Percentiles rank a stretch among this genome's conserved stretches.
Evolutionary conservation across 1,140 invertebrate genomes (phyloP).

Genomic region (Drosophila tristis): DNA sequence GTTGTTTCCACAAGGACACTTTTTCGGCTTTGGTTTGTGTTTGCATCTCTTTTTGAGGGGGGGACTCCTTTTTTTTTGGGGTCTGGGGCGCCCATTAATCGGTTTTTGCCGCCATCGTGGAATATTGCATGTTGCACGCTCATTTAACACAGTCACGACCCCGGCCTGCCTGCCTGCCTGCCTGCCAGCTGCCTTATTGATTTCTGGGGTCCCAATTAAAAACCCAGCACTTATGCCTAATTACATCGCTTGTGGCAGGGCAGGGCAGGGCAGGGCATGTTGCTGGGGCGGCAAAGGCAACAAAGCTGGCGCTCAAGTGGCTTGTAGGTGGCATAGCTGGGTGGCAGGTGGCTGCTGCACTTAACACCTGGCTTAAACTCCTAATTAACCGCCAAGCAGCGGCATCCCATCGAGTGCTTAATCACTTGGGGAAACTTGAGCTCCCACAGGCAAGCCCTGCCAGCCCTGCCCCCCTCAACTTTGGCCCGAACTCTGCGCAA

Average conservation of each 20-base stretch:
- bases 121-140: constrained; percentile 54
- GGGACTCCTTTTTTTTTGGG: constrained; percentile 5
- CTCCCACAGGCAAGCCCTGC: too few species aligned
- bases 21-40: not conserved
- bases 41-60: not conserved
- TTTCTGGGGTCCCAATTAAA: constrained; percentile 64
- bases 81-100: constrained; percentile 21
- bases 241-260: constrained; percentile 45
- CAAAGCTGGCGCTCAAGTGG: too few species aligned
- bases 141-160: constrained; percentile 42
- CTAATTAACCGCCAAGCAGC: too few species aligned
- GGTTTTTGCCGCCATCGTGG: not conserved
- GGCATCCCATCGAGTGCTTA: too few species aligned
- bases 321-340: too few species aligned
- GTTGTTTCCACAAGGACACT: not conserved
- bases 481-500: too few species aligned
- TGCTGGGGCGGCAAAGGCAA: too few species aligned
- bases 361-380: too few species aligned
- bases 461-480: too few species aligned
- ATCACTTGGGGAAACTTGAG: too few species aligned
- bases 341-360: too few species aligned
- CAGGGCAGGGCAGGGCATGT: not conserved
- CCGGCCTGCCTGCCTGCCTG: too few species aligned
- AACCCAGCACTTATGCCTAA: constrained; percentile 58
- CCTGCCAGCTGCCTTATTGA: constrained; percentile 56